Evolutionary conservation across 1,140 invertebrate genomes (phyloP), one percentile per base, ranked within the genome.

Genomic region (Dinothrombium tinctorium): DNA sequence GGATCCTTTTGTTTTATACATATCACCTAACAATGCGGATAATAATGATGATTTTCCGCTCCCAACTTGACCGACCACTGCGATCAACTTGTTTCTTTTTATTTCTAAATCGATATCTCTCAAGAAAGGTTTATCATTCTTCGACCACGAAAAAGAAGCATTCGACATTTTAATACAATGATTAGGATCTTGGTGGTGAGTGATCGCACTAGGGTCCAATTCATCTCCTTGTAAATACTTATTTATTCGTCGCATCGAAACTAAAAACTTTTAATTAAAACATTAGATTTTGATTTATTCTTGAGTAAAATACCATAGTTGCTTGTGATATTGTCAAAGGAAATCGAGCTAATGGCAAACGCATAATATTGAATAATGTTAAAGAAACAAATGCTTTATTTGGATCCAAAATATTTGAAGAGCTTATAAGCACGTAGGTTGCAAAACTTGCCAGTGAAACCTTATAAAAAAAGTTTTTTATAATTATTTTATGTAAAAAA

Each of bases 201-300:
- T 23, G 2, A 37, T 37, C 21, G 33, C 37, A 40, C 44, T 37
- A 12, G 12, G 26, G 39, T 46, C 33, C 9, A 51, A 21, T 43
- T 51, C 81, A 56, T 83, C 77, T 42, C 67, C 66, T 55, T 82
- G 83, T 71, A 87, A 73, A 58, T 82, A 87, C 59, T 79, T 80
- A 53, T 84, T 83, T 45, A 87, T 72, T 57, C 79, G 68, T 54
- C 75, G 72, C 17, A 81, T 65, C 42, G 75, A 80, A 40, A 82
- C 76, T 0, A 35, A 4, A 19, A 35, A 35, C 33, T 35, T n/a
- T n/a, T n/a, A n/a, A n/a, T n/a, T n/a, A n/a, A n/a, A n/a, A n/a
- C n/a, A n/a, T n/a, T n/a, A n/a, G n/a, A n/a, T n/a, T n/a, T n/a
- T n/a, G n/a, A n/a, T n/a, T n/a, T n/a, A n/a, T n/a, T n/a, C n/a